Conservation (phyloP, 1,140 invertebrate genomes). For the Telenomus remus region DNA sequence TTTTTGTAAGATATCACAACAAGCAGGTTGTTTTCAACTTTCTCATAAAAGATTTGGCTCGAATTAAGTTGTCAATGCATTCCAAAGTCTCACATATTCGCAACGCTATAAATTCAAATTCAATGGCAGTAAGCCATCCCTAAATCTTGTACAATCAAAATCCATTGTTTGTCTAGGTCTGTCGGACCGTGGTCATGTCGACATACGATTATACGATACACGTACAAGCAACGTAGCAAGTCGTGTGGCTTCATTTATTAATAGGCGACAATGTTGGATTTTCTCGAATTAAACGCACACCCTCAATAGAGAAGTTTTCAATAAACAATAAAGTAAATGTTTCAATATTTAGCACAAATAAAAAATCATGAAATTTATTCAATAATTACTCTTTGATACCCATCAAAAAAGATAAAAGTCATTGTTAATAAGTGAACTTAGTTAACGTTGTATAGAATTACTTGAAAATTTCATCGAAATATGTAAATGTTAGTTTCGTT, state of each 20-base stretch:
- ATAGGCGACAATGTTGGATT: constrained; percentile 54
- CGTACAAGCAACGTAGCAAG: constrained; percentile 47
- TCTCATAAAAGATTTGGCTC: too few species aligned
- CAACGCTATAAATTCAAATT: constrained; percentile 50
- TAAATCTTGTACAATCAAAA: constrained; percentile 62
- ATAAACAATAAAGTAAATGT: constrained; percentile 16
- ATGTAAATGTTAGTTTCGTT: too few species aligned
- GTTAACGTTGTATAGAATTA: constrained; percentile 63
- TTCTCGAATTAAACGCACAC: constrained; percentile 37
- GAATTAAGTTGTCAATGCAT: constrained; percentile 20
- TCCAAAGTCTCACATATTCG: constrained; percentile 46
- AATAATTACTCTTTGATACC: constrained; percentile 32
- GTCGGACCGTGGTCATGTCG: constrained; percentile 55
- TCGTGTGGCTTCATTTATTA: constrained; percentile 46
- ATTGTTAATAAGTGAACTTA: constrained; percentile 65
- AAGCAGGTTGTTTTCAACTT: too few species aligned
- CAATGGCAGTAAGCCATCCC: constrained; percentile 56
- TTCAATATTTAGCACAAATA: too few species aligned
- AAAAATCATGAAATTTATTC: too few species aligned
- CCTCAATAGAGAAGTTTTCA: constrained; percentile 11
- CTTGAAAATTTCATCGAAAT: constrained; percentile 58
- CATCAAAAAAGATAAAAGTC: too few species aligned
- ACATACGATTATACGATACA: constrained; percentile 56
- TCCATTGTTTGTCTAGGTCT: constrained; percentile 61
- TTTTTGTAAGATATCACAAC: too few species aligned